Percentiles rank a stretch among this genome's conserved stretches.
Evolutionary conservation across 1,140 invertebrate species (phyloP).

Genomic region (Rhagoletis pomonella): DNA sequence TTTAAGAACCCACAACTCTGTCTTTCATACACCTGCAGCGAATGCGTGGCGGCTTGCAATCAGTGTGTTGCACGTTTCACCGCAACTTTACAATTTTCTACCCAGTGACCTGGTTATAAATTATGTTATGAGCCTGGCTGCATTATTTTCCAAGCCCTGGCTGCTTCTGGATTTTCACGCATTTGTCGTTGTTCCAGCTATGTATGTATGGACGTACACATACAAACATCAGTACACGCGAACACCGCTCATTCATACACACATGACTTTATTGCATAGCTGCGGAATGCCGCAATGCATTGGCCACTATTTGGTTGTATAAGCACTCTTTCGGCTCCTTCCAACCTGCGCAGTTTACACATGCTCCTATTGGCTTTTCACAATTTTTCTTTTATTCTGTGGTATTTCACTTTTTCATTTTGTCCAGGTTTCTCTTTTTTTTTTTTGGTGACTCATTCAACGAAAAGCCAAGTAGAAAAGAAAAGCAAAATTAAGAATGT

Average conservation of each 20-base stretch:
- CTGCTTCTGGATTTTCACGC: conserved; percentile 37
- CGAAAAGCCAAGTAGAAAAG: conserved; percentile 3
- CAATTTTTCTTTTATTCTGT: conserved; percentile 22
- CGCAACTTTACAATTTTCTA: conserved; percentile 53
- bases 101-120: conserved; percentile 54
- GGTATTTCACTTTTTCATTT: conserved; percentile 7
- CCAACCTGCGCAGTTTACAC: neutral
- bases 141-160: conserved; percentile 38
- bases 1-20: no score
- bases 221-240: neutral
- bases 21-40: neutral
- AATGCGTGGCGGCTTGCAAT: conserved; percentile 32
- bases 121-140: conserved; percentile 50
- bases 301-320: conserved; percentile 17
- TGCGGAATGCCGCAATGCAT: conserved; percentile 29
- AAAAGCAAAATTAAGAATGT: conserved; percentile 16
- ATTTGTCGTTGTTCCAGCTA: conserved; percentile 28
- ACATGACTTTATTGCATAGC: neutral
- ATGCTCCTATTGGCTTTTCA: neutral
- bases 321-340: neutral
- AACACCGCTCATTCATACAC: neutral
- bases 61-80: conserved; percentile 39
- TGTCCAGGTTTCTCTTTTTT: conserved; percentile 14
- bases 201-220: no score
- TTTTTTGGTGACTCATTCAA: neutral